Conservation (phyloP, 2,113 vertebrate genomes). For the Hippocampus mohnikei region DNA sequence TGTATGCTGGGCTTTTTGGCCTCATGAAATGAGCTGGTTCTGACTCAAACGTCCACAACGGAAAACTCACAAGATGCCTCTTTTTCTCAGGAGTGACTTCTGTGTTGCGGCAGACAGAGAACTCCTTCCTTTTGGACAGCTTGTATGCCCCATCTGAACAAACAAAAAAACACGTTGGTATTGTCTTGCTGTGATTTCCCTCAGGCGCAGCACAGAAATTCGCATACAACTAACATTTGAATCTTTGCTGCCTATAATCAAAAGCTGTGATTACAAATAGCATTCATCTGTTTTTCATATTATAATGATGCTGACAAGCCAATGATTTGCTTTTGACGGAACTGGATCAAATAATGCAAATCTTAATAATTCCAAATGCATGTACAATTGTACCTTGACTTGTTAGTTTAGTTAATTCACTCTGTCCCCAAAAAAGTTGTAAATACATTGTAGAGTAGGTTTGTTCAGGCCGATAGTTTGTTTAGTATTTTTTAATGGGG, state of each 20-base stretch:
- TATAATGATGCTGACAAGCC: background rate
- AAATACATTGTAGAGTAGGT: too few relatives aligned
- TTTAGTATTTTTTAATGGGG: too few relatives aligned
- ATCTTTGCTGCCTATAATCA: background rate
- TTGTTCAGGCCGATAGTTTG: too few relatives aligned
- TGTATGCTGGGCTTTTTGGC: background rate
- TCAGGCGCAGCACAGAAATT: background rate
- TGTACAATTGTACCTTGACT: background rate
- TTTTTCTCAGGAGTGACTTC: slow-evolving; percentile 70
- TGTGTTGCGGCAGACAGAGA: slow-evolving; percentile 68
- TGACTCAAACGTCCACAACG: background rate
- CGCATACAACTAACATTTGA: background rate
- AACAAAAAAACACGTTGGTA: slow-evolving; percentile 2
- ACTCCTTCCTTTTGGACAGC: slow-evolving; percentile 21
- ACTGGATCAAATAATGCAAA: background rate
- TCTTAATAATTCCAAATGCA: background rate
- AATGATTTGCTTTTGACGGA: background rate
- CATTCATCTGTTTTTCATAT: background rate
- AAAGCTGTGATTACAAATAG: background rate
- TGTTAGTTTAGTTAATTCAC: background rate
- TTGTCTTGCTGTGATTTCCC: background rate
- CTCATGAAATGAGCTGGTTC: background rate
- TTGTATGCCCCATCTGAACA: slow-evolving; percentile 44
- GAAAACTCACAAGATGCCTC: slow-evolving; percentile 61
- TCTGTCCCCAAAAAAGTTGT: background rate